Conservation (phyloP, 53 echinoderm and acorn worm species). For the Crossaster papposus region DNA sequence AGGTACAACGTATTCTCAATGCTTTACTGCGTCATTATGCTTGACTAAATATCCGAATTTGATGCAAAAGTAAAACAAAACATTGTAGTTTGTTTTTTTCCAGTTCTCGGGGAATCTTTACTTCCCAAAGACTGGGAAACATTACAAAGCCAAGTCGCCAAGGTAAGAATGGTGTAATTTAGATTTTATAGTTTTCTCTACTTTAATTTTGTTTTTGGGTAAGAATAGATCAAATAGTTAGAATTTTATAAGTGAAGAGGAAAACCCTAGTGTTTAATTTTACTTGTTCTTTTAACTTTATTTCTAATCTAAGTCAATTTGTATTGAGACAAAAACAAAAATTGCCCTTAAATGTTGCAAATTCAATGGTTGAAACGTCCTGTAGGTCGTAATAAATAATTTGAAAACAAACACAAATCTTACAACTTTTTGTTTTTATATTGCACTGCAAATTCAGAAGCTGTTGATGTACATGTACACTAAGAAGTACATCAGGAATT, state of each 20-base stretch:
- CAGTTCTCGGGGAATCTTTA: conserved; percentile 26
- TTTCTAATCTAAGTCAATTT: no score
- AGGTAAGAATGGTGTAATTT: background rate
- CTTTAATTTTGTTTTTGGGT: background rate
- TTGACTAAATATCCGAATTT: background rate
- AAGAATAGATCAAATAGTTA: no score
- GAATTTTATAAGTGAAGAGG: no score
- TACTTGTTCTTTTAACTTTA: no score
- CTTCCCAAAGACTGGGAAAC: conserved; percentile 54
- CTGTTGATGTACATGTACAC: background rate
- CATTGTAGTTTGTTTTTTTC: background rate
- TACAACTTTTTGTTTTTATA: background rate
- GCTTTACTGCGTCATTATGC: background rate
- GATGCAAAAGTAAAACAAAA: background rate
- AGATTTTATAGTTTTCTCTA: background rate
- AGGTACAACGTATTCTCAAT: no score
- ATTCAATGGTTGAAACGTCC: no score
- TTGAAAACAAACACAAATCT: background rate
- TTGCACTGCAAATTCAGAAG: background rate
- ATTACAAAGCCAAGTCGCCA: conserved; percentile 45
- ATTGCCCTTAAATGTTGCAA: no score
- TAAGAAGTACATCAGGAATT: no score
- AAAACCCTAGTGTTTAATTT: no score
- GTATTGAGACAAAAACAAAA: no score
- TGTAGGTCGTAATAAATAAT: no score